Evolutionary conservation across 1,140 invertebrate species (phyloP), one percentile per base, ranked within the genome.

Genomic region (Tetramorium alpestre): DNA sequence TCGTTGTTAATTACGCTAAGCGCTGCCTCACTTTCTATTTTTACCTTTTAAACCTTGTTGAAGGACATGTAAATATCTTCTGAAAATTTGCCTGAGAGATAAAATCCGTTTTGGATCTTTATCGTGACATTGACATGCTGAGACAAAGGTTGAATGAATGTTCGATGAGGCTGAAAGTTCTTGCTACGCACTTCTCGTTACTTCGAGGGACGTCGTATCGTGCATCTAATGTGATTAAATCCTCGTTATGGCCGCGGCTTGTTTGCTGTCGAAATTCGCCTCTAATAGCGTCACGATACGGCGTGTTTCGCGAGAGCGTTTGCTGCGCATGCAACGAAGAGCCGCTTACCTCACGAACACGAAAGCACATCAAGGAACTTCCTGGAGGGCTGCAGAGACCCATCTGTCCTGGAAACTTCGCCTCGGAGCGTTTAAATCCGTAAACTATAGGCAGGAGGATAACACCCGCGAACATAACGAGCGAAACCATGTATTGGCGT

Each of bases 221-320:
- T 28, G 49, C 82, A 85, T 85, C 18, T 92, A 91, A 91, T 82
- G 76, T 89, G 90, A 93, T 94, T 90, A 93, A 93, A 92, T 88
- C 81, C 90, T 93, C 90, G 70, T 93, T 93, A 91, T 69, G 78
- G 51, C 58, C 65, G 86, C 51, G 82, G 88, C 87, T 92, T 88
- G 84, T 82, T 89, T 87, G 87, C 54, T 81, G 81, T 91, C 76
- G 67, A 93, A 92, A 92, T 91, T 76, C 88, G 73, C 58, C 73
- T 88, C 88, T 90, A 92, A 91, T 91, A 87, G 86, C 86, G 65
- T 51, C 41, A 70, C 58, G 49, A 84, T 84, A 49, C 47, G 33
- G 56, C 49, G 28, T 41, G 75, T 49, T 65, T 85, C 78, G 80
- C 25, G 25, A 47, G 16, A 56, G 38, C 49, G 49, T 88, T 67